phyloP scores from a whole-genome alignment of 2,888 invertebrate species.

The Amiota mariae region DNA sequence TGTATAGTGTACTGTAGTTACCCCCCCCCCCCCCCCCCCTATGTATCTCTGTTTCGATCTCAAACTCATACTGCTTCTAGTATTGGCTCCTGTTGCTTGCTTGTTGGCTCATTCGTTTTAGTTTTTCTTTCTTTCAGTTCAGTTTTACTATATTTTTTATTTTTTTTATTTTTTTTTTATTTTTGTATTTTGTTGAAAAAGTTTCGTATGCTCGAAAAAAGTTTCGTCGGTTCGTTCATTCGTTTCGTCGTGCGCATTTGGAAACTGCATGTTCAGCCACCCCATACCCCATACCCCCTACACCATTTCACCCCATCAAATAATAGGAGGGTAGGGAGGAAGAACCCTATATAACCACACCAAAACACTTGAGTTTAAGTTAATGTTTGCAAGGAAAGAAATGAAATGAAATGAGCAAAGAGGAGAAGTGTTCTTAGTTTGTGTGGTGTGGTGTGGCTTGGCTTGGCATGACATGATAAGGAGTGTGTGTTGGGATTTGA shows the following conservation, averaged over 20 bases:
- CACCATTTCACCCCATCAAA: background rate
- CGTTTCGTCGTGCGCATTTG: background rate
- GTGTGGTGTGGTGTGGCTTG: no score
- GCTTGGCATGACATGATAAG: no score
- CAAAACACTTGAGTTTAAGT: no score
- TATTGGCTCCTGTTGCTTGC: no score
- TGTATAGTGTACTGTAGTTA: background rate
- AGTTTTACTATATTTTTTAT: background rate
- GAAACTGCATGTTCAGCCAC: background rate
- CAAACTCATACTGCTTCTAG: no score
- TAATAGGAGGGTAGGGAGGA: no score
- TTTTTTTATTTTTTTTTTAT: constrained; percentile 48
- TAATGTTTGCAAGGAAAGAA: no score
- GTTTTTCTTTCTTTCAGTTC: background rate
- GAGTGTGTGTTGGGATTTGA: no score
- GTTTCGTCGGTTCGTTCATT: constrained; percentile 61
- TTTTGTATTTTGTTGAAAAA: constrained; percentile 72
- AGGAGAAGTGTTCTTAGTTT: no score
- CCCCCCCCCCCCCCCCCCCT: background rate
- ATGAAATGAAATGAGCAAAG: no score
- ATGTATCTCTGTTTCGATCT: background rate
- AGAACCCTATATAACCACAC: no score
- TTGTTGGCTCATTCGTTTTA: no score
- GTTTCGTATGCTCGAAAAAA: constrained; percentile 74
- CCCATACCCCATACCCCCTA: background rate